These are phyloP conservation scores for Pithecia hirsuta DNA, from an alignment of 2,797 vertebrate species.

Conservation along the genomic window DNA sequence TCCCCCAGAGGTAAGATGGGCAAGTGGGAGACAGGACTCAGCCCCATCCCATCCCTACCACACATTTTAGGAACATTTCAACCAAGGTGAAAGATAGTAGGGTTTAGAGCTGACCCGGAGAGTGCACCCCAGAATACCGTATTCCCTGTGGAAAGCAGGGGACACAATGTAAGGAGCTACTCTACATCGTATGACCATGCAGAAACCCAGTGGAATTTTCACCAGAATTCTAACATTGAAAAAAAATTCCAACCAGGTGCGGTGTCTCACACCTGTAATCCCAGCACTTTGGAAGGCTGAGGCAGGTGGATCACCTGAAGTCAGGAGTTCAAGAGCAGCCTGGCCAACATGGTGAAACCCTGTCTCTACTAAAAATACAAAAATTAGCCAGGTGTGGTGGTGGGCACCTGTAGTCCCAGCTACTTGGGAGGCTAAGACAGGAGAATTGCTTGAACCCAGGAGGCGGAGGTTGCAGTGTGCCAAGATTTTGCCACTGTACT, in stretches of 20 bases:
- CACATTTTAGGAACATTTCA: background rate
- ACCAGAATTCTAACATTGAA: background rate
- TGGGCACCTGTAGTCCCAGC: no score
- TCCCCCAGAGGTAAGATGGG: background rate
- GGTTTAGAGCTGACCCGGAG: background rate
- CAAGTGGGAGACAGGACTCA: background rate
- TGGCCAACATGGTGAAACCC: no score
- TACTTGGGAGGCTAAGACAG: no score
- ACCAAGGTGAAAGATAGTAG: fast-evolving
- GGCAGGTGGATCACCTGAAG: no score
- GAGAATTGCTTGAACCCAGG: no score
- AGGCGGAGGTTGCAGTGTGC: no score
- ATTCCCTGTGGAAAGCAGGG: background rate
- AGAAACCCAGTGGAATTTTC: background rate
- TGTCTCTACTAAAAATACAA: no score
- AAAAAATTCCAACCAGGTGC: background rate
- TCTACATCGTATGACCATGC: fast-evolving
- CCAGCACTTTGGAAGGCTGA: no score
- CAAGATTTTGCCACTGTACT: no score
- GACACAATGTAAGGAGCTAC: background rate
- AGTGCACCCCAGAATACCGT: background rate
- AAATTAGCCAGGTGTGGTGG: no score
- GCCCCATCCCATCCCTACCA: background rate
- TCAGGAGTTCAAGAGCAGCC: no score
- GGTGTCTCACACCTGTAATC: no score